These are phyloP conservation scores for Pavo muticus DNA, from an alignment of 2,113 vertebrate genomes.

Conservation along the genomic window DNA sequence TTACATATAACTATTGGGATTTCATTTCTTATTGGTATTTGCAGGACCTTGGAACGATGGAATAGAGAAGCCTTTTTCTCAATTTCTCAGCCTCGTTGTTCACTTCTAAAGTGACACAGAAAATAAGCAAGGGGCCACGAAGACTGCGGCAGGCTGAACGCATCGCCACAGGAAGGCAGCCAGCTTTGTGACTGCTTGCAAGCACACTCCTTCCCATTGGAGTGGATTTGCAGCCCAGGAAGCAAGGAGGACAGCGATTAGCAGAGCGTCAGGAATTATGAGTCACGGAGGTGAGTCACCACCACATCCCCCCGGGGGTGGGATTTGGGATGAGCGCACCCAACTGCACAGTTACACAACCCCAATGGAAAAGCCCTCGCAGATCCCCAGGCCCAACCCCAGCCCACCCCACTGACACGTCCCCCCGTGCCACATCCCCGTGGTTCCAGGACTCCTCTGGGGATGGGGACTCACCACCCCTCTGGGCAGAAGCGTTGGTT, in stretches of 20 bases:
- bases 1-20: neutral
- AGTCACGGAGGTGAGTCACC: slow-evolving; percentile 63
- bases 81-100: neutral
- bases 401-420: neutral
- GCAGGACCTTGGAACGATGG: neutral
- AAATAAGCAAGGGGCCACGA: neutral
- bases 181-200: neutral
- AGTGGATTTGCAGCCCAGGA: neutral
- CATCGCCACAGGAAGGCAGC: neutral
- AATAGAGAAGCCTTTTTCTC: neutral
- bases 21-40: neutral
- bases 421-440: neutral
- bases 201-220: neutral
- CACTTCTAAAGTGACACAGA: neutral
- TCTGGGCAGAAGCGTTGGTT: slow-evolving; percentile 12
- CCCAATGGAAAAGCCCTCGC: neutral
- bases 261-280: slow-evolving; percentile 60
- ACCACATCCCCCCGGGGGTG: neutral
- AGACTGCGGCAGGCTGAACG: neutral
- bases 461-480: neutral
- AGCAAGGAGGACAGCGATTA: slow-evolving; percentile 38
- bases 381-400: neutral
- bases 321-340: slow-evolving; percentile 21
- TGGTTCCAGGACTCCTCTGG: neutral
- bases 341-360: slow-evolving; percentile 32